These are phyloP conservation scores for Eretmodus cyanostictus DNA, from an alignment of 2,113 vertebrate species.

Conservation along the genomic window DNA sequence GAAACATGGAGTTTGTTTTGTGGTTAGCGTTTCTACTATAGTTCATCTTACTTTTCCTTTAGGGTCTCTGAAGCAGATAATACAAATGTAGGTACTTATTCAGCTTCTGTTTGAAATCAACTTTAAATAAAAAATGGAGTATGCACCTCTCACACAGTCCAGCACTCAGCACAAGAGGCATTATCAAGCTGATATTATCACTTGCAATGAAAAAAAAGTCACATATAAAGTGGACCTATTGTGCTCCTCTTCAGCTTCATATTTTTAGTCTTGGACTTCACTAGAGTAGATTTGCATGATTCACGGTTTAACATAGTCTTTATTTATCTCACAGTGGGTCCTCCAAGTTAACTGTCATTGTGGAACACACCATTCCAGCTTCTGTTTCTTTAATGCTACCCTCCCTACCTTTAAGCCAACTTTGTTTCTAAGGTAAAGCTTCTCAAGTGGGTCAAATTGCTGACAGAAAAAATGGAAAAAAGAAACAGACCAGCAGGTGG, in stretches of 20 bases:
- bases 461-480: neutral
- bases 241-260: neutral
- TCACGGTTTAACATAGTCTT: neutral
- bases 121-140: neutral
- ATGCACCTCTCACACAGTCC: neutral
- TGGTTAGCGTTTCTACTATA: neutral
- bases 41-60: neutral
- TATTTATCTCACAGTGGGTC: neutral
- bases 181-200: neutral
- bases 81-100: neutral
- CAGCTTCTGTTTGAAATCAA: neutral
- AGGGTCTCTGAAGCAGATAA: neutral
- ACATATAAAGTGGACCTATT: neutral
- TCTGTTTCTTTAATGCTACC: neutral
- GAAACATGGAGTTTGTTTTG: neutral
- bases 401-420: neutral
- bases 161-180: neutral
- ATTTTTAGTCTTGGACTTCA: neutral
- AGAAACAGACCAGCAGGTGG: neutral
- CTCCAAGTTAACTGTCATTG: neutral
- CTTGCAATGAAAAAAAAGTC: neutral
- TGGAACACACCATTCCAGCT: neutral
- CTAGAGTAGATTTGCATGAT: neutral
- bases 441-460: neutral
- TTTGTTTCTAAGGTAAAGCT: neutral